Evolutionary conservation across 2,797 vertebrate species (phyloP), one percentile per base, ranked within the genome.

Genomic region (Hydrophis major): DNA sequence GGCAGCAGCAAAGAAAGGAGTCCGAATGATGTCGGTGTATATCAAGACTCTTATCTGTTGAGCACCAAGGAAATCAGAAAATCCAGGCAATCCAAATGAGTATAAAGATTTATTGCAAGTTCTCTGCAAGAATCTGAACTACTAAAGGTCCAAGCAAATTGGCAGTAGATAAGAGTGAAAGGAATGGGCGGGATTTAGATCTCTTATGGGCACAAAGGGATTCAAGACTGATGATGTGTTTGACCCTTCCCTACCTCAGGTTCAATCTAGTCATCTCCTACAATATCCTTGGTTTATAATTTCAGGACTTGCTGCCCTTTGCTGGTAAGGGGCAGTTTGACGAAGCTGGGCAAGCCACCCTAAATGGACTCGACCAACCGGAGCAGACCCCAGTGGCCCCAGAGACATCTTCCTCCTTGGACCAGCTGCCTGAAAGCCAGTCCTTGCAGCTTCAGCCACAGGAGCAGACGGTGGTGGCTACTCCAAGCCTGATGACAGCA

Each of bases 231-330:
- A 18, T 37, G 66, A 37, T 6, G 14, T 6, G 6, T 74, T 74
- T 74, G 66, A 74, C 2, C 6, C 6, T 32, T 20, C 32, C 66
- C 32, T 74, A 3, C n/a, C 66, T 74, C n/a, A 74, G 66, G 14
- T 16, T 74, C 32, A 74, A 16, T 37, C 66, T 74, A 16, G 6
- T 20, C 32, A 7, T 69, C 66, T 61, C 60, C 25, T 32, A 69
- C n/a, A 32, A 87, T 91, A n/a, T 95, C 69, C 94, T 61, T 97
- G 95, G 69, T 96, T 96, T 97, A 88, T 93, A 83, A 95, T 98
- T 97, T 94, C 96, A 99, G 99, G 98, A 99, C 92, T 97, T 99
- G 97, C 96, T 99, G 93, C 98, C 98, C 86, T 98, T 99, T 95
- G 95, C 98, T 6, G 98, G 97, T 96, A 99, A 99, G 96, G 97